Evolutionary conservation across 2,888 invertebrate species (phyloP).

Genomic region (Agrotis ipsilon): DNA sequence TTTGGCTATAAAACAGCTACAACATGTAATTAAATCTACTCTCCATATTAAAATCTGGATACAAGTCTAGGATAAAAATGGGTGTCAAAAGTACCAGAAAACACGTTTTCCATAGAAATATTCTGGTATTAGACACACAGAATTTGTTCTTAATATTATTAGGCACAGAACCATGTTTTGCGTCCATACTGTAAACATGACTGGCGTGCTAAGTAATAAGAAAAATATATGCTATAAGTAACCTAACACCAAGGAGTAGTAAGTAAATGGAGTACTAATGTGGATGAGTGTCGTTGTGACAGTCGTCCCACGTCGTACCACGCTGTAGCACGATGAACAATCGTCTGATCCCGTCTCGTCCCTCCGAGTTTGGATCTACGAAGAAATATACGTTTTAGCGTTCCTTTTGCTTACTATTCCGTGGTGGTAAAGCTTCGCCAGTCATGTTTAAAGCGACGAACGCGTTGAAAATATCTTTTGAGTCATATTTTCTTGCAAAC

Average conservation of each 20-base stretch:
- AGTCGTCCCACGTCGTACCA: slow-evolving; percentile 10
- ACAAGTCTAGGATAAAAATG: slow-evolving; percentile 29
- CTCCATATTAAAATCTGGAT: slow-evolving; percentile 23
- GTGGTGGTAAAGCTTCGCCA: slow-evolving; percentile 17
- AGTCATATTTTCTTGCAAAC: slow-evolving; percentile 55
- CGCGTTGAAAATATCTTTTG: not conserved
- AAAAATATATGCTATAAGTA: slow-evolving; percentile 30
- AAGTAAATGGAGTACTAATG: slow-evolving; percentile 42
- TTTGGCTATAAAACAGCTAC: not conserved
- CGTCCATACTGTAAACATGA: slow-evolving; percentile 23
- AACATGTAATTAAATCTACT: slow-evolving; percentile 6
- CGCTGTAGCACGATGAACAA: slow-evolving; percentile 15
- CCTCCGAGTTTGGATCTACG: slow-evolving; percentile 43
- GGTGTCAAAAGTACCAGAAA: slow-evolving; percentile 35
- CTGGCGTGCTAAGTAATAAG: slow-evolving; percentile 28
- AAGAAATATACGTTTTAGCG: slow-evolving; percentile 38
- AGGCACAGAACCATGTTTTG: slow-evolving; percentile 23
- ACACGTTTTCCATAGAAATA: slow-evolving; percentile 30
- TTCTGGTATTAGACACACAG: slow-evolving; percentile 21
- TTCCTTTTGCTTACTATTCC: slow-evolving; percentile 27
- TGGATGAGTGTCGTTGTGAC: slow-evolving; percentile 23
- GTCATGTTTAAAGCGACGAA: slow-evolving; percentile 19
- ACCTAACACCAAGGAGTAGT: slow-evolving; percentile 41
- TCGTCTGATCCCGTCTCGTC: slow-evolving; percentile 20
- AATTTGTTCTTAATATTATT: slow-evolving; percentile 41